Base-by-base conservation (phyloP, 2,888 invertebrate species). In the Idaea straminata region DNA sequence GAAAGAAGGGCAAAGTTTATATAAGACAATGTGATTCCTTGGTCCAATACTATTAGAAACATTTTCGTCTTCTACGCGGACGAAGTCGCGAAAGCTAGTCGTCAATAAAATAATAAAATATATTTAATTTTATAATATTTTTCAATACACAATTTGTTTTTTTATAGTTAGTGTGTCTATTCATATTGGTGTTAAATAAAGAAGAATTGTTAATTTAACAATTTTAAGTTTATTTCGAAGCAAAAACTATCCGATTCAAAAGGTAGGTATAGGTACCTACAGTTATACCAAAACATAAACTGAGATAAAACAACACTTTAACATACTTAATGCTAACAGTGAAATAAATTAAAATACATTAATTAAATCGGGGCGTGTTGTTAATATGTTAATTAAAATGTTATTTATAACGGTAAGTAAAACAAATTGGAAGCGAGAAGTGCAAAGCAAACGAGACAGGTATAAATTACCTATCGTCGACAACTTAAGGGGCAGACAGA, bases 371-470 rank as follows among this genome's bases (percentile, higher is more conserved):
- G 47, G 13, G 47, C 47, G 47, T 10, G 47, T 47, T 47, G 47
- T 47, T 47, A 47, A 47, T 47, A 47, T 47, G 47, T 47, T 47
- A 47, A 47, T 47, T 47, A 47, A 47, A 47, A 6, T 13, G 10
- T 47, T 47, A 47, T 47, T 47, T 47, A 47, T 47, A 47, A 47
- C 47, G 47, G 47, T 47, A 47, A 47, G 47, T 47, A 47, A 47
- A 47, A 47, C 47, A 47, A 47, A 47, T 47, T 47, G 47, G 47
- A 47, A 47, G 13, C 47, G 47, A 47, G 47, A 47, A 47, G 47
- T 47, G 47, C 47, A 47, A 47, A 47, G 47, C 47, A 47, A 47
- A 47, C 47, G 47, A 47, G 47, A 47, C 47, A 47, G 47, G 47
- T 47, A 47, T 47, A 47, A 47, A 47, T 7, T 47, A 47, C 13